These are phyloP conservation scores for Macrotrachela quadricornifera DNA, from an alignment of 1,140 invertebrate genomes.

Conservation along the genomic window DNA sequence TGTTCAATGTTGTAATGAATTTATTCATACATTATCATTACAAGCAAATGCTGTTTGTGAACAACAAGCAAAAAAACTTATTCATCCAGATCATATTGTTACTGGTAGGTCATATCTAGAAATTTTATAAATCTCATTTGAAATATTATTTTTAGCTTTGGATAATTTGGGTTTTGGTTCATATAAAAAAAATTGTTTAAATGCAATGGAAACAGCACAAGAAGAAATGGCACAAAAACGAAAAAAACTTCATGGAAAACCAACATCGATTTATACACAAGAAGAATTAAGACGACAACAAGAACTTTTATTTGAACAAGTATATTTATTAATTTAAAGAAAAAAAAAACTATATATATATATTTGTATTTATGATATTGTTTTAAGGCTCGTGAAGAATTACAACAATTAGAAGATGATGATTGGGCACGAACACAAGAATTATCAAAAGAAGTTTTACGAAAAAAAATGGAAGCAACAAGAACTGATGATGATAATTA, in stretches of 20 bases:
- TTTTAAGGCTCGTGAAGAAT: too few relatives aligned
- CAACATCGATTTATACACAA: constrained; percentile 59
- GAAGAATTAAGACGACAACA: constrained; percentile 86
- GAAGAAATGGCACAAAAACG: constrained; percentile 84
- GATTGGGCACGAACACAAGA: too few relatives aligned
- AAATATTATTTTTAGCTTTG: constrained; percentile 41
- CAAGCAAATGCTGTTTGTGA: constrained; percentile 7
- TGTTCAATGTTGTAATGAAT: constrained; percentile 9
- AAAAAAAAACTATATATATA: too few relatives aligned
- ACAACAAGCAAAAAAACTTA: constrained; percentile 7
- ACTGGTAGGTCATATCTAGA: too few relatives aligned
- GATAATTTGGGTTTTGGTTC: constrained; percentile 76
- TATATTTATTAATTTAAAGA: too few relatives aligned
- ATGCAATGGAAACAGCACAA: constrained; percentile 79
- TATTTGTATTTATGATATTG: too few relatives aligned
- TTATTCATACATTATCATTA: background rate
- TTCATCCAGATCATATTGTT: constrained; percentile 13
- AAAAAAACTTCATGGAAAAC: constrained; percentile 72
- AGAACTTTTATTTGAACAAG: constrained; percentile 67
- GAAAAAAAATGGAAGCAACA: too few relatives aligned
- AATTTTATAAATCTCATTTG: too few relatives aligned
- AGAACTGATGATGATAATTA: too few relatives aligned
- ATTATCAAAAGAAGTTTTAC: too few relatives aligned
- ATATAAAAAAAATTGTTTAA: constrained; percentile 74
- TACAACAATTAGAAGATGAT: too few relatives aligned